Percentiles rank a stretch among this genome's conserved stretches.
phyloP scores from a whole-genome alignment of 2,797 vertebrate species.

The Arrhamphus sclerolepis region DNA sequence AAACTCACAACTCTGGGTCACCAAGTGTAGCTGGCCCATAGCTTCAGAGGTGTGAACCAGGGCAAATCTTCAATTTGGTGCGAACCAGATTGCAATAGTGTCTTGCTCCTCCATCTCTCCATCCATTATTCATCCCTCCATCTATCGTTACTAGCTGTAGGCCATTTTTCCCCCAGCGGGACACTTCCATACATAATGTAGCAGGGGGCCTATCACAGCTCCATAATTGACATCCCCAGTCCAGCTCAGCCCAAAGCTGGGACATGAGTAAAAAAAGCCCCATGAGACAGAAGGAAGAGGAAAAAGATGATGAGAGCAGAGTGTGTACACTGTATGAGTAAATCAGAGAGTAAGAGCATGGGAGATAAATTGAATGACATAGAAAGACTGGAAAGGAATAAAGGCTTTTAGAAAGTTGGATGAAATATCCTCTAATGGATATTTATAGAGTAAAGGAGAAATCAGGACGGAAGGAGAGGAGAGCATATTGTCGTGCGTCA shows the following conservation, averaged over 20 bases:
- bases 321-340: conserved; percentile 43
- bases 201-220: conserved; percentile 72
- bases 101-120: conserved; percentile 70
- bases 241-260: conserved; percentile 63
- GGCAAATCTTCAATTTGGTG: conserved; percentile 76
- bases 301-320: conserved; percentile 54
- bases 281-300: conserved; percentile 44
- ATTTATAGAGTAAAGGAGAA: conserved; percentile 4
- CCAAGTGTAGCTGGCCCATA: conserved; percentile 57
- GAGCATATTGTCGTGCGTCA: conserved; percentile 23
- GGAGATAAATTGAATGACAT: conserved; percentile 11
- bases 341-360: conserved; percentile 25
- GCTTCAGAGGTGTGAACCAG: conserved; percentile 63
- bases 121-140: conserved; percentile 81
- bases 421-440: conserved; percentile 3
- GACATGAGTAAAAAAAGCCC: conserved; percentile 68
- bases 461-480: background rate
- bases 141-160: conserved; percentile 73
- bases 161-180: conserved; percentile 75
- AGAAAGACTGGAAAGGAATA: conserved; percentile 16
- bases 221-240: conserved; percentile 79
- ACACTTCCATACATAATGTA: conserved; percentile 79
- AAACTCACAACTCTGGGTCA: conserved; percentile 46
- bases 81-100: conserved; percentile 72
- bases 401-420: background rate